Evolutionary conservation across 2,797 vertebrate genomes (phyloP).

Genomic region (Sorex maritimensis): DNA sequence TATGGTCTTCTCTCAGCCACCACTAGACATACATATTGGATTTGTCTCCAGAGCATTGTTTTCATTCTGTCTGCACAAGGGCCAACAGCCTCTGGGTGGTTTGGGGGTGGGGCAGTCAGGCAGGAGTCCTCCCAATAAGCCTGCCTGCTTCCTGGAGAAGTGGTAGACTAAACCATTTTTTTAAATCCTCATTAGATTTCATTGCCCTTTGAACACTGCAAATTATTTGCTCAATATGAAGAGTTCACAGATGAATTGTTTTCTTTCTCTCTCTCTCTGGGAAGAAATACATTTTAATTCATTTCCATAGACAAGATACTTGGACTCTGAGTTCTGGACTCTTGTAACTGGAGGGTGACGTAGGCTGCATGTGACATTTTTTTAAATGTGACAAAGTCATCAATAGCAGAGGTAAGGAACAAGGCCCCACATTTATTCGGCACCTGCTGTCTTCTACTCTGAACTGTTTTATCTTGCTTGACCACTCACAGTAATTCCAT

Average conservation of each 20-base stretch:
- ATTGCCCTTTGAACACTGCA: not conserved
- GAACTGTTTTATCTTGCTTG: not conserved
- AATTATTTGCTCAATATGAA: not conserved
- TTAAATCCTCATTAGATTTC: not conserved
- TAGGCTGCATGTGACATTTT: not conserved
- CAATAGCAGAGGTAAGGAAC: not conserved
- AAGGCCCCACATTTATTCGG: not conserved
- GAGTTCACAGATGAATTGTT: not conserved
- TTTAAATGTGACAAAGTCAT: not conserved
- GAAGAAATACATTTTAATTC: not conserved
- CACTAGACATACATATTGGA: fast-evolving
- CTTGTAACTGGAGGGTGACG: not conserved
- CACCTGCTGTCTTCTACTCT: too few species aligned
- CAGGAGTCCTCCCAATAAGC: not conserved
- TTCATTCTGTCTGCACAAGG: not conserved
- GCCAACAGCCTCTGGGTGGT: not conserved
- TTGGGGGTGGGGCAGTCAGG: not conserved
- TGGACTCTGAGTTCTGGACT: not conserved
- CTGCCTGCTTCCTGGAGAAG: not conserved
- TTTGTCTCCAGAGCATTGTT: not conserved
- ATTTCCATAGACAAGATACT: not conserved
- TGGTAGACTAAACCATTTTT: not conserved
- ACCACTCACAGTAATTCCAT: not conserved
- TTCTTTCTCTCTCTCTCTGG: not conserved
- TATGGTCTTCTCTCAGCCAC: not conserved